Evolutionary conservation across 2,888 invertebrate species (phyloP).

Genomic region (Andrena chrysosceles): DNA sequence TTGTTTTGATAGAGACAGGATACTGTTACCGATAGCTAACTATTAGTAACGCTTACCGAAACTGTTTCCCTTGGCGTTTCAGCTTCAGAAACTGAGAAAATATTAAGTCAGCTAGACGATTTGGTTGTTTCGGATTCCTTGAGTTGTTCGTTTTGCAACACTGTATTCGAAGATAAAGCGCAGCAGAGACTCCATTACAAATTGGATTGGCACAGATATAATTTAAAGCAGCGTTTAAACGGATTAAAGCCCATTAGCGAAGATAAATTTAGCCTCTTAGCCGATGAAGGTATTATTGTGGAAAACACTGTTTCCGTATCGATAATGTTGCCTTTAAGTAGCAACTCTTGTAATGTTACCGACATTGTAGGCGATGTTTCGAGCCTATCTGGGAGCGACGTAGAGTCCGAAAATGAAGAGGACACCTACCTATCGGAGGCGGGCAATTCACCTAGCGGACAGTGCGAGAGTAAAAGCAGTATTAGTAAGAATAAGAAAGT

Average conservation of each 20-base stretch:
- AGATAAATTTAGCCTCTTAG: constrained; percentile 86
- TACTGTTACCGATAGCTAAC: no score
- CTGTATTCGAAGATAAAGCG: constrained; percentile 86
- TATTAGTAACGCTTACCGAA: no score
- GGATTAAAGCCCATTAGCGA: constrained; percentile 87
- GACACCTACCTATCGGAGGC: constrained; percentile 78
- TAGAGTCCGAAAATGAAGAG: constrained; percentile 84
- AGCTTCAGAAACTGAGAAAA: constrained; percentile 75
- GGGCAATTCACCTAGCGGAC: constrained; percentile 78
- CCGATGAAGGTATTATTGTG: constrained; percentile 78
- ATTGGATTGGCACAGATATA: constrained; percentile 94
- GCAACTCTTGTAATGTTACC: background rate
- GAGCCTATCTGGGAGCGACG: constrained; percentile 89
- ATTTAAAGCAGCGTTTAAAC: constrained; percentile 90
- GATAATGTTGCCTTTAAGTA: background rate
- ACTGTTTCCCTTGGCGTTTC: background rate
- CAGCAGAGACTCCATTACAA: constrained; percentile 92
- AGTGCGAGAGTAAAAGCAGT: constrained; percentile 63
- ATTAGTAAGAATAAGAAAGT: constrained; percentile 63
- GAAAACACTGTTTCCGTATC: background rate
- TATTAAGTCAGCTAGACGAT: constrained; percentile 79
- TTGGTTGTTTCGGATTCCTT: constrained; percentile 84
- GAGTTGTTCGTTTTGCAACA: constrained; percentile 86
- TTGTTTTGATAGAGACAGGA: background rate
- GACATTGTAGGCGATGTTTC: constrained; percentile 87